These are phyloP conservation scores for Pogonognathellus flavescens DNA, from an alignment of 1,140 invertebrate species.

Conservation along the genomic window DNA sequence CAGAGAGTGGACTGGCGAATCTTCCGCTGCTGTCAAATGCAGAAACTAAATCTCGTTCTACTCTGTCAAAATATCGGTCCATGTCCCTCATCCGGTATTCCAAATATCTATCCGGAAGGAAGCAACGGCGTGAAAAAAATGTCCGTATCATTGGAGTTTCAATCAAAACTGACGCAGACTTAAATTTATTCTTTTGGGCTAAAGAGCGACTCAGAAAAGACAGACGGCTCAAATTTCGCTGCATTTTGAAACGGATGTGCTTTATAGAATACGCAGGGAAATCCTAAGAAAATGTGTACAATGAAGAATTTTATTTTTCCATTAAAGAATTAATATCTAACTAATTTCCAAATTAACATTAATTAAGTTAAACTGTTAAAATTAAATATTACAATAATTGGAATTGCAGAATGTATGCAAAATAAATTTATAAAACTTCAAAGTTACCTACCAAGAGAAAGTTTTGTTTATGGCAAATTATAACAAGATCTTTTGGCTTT, in stretches of 20 bases:
- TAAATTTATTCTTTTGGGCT: neutral
- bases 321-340: no score
- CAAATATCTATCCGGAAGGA: slow-evolving; percentile 41
- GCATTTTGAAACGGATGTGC: neutral
- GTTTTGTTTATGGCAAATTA: no score
- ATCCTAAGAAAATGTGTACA: no score
- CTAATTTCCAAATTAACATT: no score
- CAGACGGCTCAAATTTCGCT: neutral
- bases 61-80: slow-evolving; percentile 65
- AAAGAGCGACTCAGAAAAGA: neutral
- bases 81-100: slow-evolving; percentile 64
- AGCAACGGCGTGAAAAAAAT: neutral
- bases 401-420: no score
- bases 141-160: neutral
- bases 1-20: neutral
- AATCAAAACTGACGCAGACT: neutral
- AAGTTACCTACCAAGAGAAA: no score
- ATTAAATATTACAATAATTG: no score
- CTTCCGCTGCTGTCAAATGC: slow-evolving; percentile 35
- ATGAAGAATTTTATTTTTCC: no score
- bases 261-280: no score
- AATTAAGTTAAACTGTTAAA: no score
- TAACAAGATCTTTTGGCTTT: no score
- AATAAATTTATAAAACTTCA: no score
- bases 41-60: slow-evolving; percentile 64